These are phyloP conservation scores for Apogon hyalosoma DNA, from an alignment of 2,797 vertebrate species.

Conservation along the genomic window DNA sequence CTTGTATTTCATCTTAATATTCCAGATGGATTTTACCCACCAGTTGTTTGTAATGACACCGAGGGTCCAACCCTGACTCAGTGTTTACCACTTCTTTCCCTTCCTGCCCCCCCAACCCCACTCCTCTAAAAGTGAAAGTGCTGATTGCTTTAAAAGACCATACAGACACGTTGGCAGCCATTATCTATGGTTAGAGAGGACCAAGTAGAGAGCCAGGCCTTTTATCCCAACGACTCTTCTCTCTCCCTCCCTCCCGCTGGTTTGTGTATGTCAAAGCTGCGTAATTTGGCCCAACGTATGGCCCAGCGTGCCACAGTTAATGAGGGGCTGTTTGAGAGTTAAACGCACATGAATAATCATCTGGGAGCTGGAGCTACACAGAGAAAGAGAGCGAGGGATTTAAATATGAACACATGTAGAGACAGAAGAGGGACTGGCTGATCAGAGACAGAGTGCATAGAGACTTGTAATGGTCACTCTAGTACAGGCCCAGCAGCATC, in stretches of 20 bases:
- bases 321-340: slow-evolving; percentile 84
- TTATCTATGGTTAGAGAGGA: slow-evolving; percentile 77
- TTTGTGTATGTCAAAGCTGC: slow-evolving; percentile 86
- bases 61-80: slow-evolving; percentile 62
- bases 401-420: slow-evolving; percentile 70
- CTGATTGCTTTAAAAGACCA: slow-evolving; percentile 79
- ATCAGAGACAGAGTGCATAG: slow-evolving; percentile 59
- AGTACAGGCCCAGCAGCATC: slow-evolving; percentile 36
- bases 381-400: slow-evolving; percentile 48
- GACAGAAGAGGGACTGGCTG: slow-evolving; percentile 44
- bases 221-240: slow-evolving; percentile 62
- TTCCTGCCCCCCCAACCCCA: slow-evolving; percentile 28
- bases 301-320: slow-evolving; percentile 83
- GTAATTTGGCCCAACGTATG: slow-evolving; percentile 86
- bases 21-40: slow-evolving; percentile 13
- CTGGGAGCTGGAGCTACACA: slow-evolving; percentile 65
- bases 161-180: slow-evolving; percentile 71
- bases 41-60: slow-evolving; percentile 34
- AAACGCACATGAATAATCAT: slow-evolving; percentile 86
- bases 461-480: slow-evolving; percentile 42
- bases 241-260: slow-evolving; percentile 68
- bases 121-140: slow-evolving; percentile 74
- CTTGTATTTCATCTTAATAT: neutral
- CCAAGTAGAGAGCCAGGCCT: slow-evolving; percentile 70
- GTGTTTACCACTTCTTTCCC: slow-evolving; percentile 54